Conservation (phyloP, 2,113 vertebrate genomes). For the Mesocricetus auratus region DNA sequence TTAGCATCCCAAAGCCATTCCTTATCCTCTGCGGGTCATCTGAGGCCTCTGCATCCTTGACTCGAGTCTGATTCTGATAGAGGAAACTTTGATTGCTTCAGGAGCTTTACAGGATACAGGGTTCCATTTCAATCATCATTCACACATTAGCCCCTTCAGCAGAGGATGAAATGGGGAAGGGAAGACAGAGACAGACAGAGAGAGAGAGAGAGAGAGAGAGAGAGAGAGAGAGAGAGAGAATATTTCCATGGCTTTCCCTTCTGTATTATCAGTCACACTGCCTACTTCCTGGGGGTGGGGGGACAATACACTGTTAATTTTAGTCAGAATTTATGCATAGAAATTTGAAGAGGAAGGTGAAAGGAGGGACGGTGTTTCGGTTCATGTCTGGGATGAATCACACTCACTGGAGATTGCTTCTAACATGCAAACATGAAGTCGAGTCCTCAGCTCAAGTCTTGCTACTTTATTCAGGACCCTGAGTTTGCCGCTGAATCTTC, state of each 20-base stretch:
- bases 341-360: slow-evolving; percentile 50
- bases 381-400: not conserved
- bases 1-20: not conserved
- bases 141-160: not conserved
- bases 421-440: not conserved
- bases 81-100: not conserved
- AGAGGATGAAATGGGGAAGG: not conserved
- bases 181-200: not conserved
- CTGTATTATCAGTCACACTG: not conserved
- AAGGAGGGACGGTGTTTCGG: slow-evolving; percentile 24
- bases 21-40: slow-evolving; percentile 18
- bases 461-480: not conserved
- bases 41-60: slow-evolving; percentile 38
- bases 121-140: slow-evolving; percentile 17
- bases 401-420: not conserved
- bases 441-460: not conserved
- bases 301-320: not conserved
- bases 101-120: not conserved
- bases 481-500: not conserved
- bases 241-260: slow-evolving; percentile 6
- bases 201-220: not conserved
- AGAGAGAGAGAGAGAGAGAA: not conserved
- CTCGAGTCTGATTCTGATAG: not conserved
- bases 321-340: not conserved
- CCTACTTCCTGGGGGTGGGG: slow-evolving; percentile 51